Percentiles rank a stretch among this genome's conserved stretches.
phyloP scores from a whole-genome alignment of 2,113 vertebrate species.

The Lontra canadensis region DNA sequence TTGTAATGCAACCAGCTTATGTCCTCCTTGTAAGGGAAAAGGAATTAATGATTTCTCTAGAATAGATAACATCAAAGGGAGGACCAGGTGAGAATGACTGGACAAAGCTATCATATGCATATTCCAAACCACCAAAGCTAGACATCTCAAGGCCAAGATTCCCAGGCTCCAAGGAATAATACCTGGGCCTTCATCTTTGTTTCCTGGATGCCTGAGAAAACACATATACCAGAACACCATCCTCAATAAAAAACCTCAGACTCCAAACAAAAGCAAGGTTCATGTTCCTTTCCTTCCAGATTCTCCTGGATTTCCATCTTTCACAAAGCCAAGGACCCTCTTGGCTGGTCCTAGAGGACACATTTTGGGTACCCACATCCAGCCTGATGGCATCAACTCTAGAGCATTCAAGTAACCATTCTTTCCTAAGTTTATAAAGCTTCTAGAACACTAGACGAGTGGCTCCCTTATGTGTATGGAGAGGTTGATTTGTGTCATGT shows the following conservation, averaged over 20 bases:
- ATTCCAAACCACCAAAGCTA: neutral
- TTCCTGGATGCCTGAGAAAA: neutral
- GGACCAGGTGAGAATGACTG: neutral
- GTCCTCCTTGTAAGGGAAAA: neutral
- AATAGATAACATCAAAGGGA: neutral
- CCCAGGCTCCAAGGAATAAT: neutral
- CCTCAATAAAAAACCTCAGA: neutral
- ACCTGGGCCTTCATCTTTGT: neutral
- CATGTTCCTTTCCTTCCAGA: neutral
- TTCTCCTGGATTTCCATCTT: neutral
- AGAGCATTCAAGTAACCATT: neutral
- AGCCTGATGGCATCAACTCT: neutral
- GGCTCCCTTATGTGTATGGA: neutral
- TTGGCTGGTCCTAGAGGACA: neutral
- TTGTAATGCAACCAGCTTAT: neutral
- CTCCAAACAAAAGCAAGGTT: neutral
- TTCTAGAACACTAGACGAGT: neutral
- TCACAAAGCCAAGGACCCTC: neutral
- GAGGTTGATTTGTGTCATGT: neutral
- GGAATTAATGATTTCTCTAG: neutral
- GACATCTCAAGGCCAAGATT: neutral
- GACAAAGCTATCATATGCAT: neutral
- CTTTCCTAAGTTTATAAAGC: neutral
- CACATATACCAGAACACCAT: neutral
- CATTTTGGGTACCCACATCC: neutral